Conservation (phyloP, 2,113 vertebrate species). For the Esox niger region DNA sequence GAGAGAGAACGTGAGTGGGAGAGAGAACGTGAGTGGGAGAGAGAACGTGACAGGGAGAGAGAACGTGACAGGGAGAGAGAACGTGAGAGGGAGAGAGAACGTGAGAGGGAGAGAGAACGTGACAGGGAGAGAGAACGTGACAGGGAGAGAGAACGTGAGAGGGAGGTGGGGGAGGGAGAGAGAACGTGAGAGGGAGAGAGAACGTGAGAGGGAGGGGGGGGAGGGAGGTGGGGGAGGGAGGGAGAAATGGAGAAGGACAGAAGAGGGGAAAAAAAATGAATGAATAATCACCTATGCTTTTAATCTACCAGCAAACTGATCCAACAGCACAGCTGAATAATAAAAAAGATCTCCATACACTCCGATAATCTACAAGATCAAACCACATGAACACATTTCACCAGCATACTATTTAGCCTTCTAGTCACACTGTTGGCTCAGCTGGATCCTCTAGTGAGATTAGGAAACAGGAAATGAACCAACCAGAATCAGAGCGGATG, state of each 20-base stretch:
- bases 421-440: constrained; percentile 1
- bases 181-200: not conserved
- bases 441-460: constrained; percentile 5
- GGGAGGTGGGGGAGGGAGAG: not conserved
- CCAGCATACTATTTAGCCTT: not conserved
- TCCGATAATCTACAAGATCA: not conserved
- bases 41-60: not conserved
- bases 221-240: not conserved
- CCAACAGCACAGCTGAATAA: not conserved
- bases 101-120: constrained; percentile 25
- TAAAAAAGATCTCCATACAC: not conserved
- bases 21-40: not conserved
- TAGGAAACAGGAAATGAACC: constrained; percentile 12
- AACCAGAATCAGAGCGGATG: constrained; percentile 1
- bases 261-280: not conserved
- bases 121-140: constrained; percentile 6
- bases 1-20: not conserved
- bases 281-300: not conserved
- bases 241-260: not conserved
- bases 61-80: constrained; percentile 26
- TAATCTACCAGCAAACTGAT: no score
- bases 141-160: constrained; percentile 31
- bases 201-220: not conserved
- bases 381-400: not conserved
- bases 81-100: constrained; percentile 36